Conservation (phyloP, 1,140 invertebrate species). For the Brachionus angularis region DNA sequence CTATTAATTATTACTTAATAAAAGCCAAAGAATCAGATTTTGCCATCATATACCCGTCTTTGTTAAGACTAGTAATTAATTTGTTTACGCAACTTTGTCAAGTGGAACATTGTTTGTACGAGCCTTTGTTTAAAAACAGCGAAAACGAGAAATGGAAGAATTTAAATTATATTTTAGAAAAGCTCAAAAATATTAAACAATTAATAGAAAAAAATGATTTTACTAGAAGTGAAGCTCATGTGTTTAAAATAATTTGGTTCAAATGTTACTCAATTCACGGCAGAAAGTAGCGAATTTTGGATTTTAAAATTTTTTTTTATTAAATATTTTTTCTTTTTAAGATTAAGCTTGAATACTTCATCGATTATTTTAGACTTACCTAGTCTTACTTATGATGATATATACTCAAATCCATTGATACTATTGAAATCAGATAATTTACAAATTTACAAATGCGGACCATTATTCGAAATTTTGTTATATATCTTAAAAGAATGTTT, state of each 20-base stretch:
- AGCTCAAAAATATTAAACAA: neutral
- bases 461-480: constrained; percentile 26
- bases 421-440: constrained; percentile 36
- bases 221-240: constrained; percentile 34
- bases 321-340: neutral
- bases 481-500: constrained; percentile 40
- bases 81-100: constrained; percentile 36
- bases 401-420: constrained; percentile 28
- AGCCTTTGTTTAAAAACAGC: neutral
- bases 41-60: neutral
- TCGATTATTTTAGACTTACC: neutral
- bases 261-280: constrained; percentile 22
- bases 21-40: constrained; percentile 18
- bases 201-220: neutral
- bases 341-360: constrained; percentile 27
- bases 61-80: constrained; percentile 11
- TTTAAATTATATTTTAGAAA: constrained; percentile 9
- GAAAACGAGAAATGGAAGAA: neutral
- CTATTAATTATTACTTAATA: constrained; percentile 23
- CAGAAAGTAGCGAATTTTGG: neutral
- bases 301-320: neutral
- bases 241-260: constrained; percentile 19
- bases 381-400: constrained; percentile 8
- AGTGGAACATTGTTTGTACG: constrained; percentile 32
- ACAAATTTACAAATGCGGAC: constrained; percentile 31